Percentiles rank a stretch among this genome's conserved stretches.
Conservation (phyloP, 1,140 invertebrate genomes). For the Bombus impatiens region DNA sequence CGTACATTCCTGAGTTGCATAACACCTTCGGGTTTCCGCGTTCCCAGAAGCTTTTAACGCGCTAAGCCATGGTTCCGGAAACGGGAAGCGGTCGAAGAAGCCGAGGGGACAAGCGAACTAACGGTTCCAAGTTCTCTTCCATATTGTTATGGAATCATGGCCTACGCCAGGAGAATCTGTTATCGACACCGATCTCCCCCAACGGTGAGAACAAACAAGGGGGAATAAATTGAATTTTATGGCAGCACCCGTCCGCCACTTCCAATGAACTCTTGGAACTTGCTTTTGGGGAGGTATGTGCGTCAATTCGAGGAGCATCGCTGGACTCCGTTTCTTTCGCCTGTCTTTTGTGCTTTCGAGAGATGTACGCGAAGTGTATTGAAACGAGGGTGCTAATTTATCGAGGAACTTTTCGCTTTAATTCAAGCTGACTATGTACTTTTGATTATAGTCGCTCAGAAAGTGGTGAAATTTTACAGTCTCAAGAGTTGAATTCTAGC, state of each 20-base stretch:
- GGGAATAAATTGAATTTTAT: constrained; percentile 63
- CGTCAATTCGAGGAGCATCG: constrained; percentile 5
- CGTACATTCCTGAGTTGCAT: background rate
- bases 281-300: background rate
- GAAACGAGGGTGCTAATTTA: background rate
- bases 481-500: too few species aligned
- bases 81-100: constrained; percentile 52
- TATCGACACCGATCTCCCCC: constrained; percentile 60
- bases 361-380: background rate
- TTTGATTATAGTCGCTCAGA: too few species aligned
- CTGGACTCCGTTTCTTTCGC: too few species aligned
- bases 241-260: constrained; percentile 9
- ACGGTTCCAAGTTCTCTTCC: constrained; percentile 52
- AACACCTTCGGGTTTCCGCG: constrained; percentile 33
- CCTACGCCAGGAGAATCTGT: constrained; percentile 48
- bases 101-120: constrained; percentile 44
- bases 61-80: constrained; percentile 23
- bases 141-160: constrained; percentile 54
- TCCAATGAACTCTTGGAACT: background rate
- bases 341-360: too few species aligned
- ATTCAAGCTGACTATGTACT: background rate
- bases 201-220: constrained; percentile 60
- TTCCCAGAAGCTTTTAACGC: constrained; percentile 39
- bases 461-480: too few species aligned
- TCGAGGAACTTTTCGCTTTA: background rate